Conservation (phyloP, 1,140 invertebrate species). For the Pogonognathellus flavescens region DNA sequence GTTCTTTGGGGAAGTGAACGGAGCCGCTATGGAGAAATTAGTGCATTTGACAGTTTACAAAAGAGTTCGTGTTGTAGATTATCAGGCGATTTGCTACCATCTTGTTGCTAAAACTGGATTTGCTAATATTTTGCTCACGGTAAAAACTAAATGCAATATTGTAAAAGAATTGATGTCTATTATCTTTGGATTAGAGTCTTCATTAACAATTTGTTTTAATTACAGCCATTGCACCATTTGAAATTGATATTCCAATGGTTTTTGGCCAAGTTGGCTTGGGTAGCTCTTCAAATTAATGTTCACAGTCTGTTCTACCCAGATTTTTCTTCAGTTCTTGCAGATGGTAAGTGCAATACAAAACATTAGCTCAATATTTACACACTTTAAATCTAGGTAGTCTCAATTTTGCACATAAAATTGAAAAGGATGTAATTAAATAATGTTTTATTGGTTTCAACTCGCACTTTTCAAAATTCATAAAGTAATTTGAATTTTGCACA, state of each 20-base stretch:
- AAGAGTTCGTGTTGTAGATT: constrained; percentile 86
- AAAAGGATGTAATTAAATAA: too few relatives aligned
- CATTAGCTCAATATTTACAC: neutral
- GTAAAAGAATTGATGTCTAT: too few relatives aligned
- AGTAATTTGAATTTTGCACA: too few relatives aligned
- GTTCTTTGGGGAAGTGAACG: constrained; percentile 94
- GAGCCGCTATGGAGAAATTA: constrained; percentile 93
- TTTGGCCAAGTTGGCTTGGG: constrained; percentile 65
- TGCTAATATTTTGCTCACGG: constrained; percentile 69
- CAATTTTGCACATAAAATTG: too few relatives aligned
- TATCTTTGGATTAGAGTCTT: too few relatives aligned
- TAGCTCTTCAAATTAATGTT: constrained; percentile 64
- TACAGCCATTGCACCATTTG: constrained; percentile 71
- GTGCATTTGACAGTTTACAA: constrained; percentile 91
- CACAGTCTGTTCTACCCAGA: constrained; percentile 66
- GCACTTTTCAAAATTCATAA: too few relatives aligned
- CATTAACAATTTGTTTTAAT: constrained; percentile 64
- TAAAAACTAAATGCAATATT: too few relatives aligned
- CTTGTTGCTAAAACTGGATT: constrained; percentile 71
- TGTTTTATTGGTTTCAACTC: neutral
- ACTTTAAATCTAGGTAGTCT: too few relatives aligned
- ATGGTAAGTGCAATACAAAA: neutral
- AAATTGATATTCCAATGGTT: constrained; percentile 61
- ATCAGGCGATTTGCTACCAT: constrained; percentile 88
- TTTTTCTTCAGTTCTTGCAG: constrained; percentile 64